Conservation (phyloP, 2,113 vertebrate species). For the Crypturellus undulatus region DNA sequence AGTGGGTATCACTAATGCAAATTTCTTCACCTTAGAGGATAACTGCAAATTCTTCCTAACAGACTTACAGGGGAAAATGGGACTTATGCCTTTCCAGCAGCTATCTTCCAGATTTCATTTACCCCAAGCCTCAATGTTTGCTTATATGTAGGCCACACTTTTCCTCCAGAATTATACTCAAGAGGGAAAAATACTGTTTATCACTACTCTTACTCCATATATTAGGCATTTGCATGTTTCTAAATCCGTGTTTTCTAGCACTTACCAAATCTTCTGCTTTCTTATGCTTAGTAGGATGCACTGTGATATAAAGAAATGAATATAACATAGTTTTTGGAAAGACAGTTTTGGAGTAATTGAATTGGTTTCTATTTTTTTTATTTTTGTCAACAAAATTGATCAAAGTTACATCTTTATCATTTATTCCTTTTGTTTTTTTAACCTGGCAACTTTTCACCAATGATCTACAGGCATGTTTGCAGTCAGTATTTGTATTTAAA, state of each 20-base stretch:
- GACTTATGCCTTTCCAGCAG: conserved; percentile 23
- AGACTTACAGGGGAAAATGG: conserved; percentile 44
- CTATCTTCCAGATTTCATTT: conserved; percentile 62
- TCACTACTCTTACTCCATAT: conserved; percentile 10
- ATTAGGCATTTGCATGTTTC: conserved; percentile 22
- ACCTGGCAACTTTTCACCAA: background rate
- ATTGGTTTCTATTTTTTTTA: conserved; percentile 19
- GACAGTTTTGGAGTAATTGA: background rate
- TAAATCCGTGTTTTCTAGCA: conserved; percentile 3
- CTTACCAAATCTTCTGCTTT: conserved; percentile 5
- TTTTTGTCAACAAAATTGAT: background rate
- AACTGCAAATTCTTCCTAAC: conserved; percentile 27
- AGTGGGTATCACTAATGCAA: conserved; percentile 51
- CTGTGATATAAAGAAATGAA: background rate
- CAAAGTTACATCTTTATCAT: background rate
- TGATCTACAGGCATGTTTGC: background rate
- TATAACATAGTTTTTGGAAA: background rate
- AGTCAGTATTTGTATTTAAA: background rate
- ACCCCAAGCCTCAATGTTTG: conserved; percentile 53
- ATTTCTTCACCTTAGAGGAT: conserved; percentile 60
- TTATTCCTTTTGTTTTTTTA: background rate
- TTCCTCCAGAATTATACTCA: conserved; percentile 38
- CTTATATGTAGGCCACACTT: conserved; percentile 61
- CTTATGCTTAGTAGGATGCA: background rate
- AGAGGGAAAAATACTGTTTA: conserved; percentile 54